Conservation (phyloP, 2,888 invertebrate species). For the Mesorhabditis belari region DNA sequence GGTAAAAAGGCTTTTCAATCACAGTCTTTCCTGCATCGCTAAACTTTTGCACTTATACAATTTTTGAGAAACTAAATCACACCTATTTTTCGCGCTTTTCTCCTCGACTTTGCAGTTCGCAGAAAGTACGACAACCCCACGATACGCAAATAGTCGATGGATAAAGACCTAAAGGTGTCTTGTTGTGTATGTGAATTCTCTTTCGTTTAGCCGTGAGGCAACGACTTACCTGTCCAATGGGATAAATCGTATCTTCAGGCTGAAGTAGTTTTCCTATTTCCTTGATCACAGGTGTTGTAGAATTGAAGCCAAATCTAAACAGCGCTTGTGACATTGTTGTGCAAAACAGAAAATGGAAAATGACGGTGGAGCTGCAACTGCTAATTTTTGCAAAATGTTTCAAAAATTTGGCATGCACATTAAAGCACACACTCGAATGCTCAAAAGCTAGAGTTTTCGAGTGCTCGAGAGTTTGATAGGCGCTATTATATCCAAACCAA, state of each 20-base stretch:
- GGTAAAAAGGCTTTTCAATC: conserved; percentile 66
- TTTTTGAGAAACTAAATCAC: neutral
- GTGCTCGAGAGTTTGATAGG: too few relatives aligned
- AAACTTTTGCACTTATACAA: conserved; percentile 14
- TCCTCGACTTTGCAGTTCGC: conserved; percentile 94
- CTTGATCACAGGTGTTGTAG: neutral
- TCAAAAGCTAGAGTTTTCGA: too few relatives aligned
- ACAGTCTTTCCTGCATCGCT: neutral
- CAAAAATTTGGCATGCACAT: too few relatives aligned
- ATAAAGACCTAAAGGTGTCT: conserved; percentile 67
- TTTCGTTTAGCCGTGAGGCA: too few relatives aligned
- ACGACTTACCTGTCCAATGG: neutral
- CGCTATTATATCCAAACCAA: too few relatives aligned
- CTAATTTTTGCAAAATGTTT: too few relatives aligned
- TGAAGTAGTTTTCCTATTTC: neutral
- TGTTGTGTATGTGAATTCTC: neutral
- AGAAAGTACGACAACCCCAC: conserved; percentile 91
- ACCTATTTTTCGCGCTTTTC: conserved; percentile 16
- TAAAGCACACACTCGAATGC: too few relatives aligned
- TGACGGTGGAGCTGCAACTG: too few relatives aligned
- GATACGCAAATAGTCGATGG: conserved; percentile 91
- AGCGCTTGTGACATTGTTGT: neutral
- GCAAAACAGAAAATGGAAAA: too few relatives aligned
- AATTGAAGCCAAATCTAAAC: neutral
- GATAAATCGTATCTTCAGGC: neutral